Base-by-base conservation (phyloP, 2,797 vertebrate genomes). In the Loris lydekkerianus region DNA sequence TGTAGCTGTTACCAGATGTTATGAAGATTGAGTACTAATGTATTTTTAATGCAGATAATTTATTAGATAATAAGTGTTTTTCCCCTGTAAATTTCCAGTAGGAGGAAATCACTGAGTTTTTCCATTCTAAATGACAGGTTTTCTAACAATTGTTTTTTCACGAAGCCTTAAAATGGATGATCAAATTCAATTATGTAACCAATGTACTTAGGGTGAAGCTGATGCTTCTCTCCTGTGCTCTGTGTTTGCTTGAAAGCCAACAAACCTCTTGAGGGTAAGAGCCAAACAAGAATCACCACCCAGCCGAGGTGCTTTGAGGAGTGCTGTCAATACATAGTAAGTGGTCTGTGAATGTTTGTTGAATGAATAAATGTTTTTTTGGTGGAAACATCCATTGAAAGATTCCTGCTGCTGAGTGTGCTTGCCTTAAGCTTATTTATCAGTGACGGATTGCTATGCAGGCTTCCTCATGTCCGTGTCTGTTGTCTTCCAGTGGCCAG, bases 11-110 rank as follows among this genome's bases (percentile, higher is more conserved):
- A 94, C 86, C 93, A 92, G 91, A 97, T 93, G 77, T 95, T 97
- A 96, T 91, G 82, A 97, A 96, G 97, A 97, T 92, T 76, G 95
- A 97, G 96, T 87, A 94, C 96, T 96, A 94, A 97, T 97, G 94
- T 85, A 96, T 94, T 96, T 97, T 97, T 97, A 97, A 97, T 95
- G 85, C 91, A 88, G 89, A 96, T 96, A 94, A 97, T 96, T 98
- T 97, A 97, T 97, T 96, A 97, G 93, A 96, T 96, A 96, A 94
- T 95, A 96, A 96, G 65, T 34, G 23, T 70, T 86, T 65, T 81
- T 37, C 58, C 63, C 73, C 56, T 92, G 61, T 95, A 96, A 91
- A 93, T 96, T 97, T 97, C 90, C 75, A 95, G 89, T 78, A 96
- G 91, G 75, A 97, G 89, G 87, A 96, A 96, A 92, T 87, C 93